These are phyloP conservation scores for Drosophila austrosaltans DNA, from an alignment of 2,888 invertebrate species.

Conservation along the genomic window DNA sequence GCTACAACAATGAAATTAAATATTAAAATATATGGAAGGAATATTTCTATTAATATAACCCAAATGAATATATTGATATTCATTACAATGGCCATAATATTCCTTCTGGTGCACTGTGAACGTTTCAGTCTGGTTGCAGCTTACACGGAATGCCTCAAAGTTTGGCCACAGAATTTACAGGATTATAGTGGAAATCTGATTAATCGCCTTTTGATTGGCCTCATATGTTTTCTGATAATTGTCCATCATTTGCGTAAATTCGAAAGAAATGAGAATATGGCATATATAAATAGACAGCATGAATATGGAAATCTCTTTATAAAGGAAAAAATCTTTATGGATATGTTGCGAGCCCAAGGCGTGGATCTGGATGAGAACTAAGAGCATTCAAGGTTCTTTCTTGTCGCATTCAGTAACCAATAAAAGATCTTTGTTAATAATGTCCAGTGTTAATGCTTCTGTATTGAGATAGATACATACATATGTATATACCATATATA, in stretches of 20 bases:
- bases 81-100: not conserved
- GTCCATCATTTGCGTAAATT: not conserved
- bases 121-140: not conserved
- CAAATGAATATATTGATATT: not conserved
- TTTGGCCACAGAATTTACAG: not conserved
- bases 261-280: not conserved
- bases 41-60: not conserved
- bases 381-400: not conserved
- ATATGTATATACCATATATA: not conserved
- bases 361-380: not conserved
- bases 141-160: not conserved
- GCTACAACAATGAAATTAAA: not conserved
- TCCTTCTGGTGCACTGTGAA: not conserved
- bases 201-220: not conserved
- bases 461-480: slow-evolving; percentile 11
- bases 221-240: not conserved
- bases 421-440: slow-evolving; percentile 34
- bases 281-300: not conserved
- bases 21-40: not conserved
- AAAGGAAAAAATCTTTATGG: not conserved
- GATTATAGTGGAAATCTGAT: not conserved
- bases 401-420: slow-evolving; percentile 1
- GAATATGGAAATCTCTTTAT: slow-evolving; percentile 1
- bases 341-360: not conserved
- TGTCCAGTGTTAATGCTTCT: slow-evolving; percentile 33